Base-by-base conservation (phyloP, 2,113 vertebrate genomes). In the Vimba vimba region DNA sequence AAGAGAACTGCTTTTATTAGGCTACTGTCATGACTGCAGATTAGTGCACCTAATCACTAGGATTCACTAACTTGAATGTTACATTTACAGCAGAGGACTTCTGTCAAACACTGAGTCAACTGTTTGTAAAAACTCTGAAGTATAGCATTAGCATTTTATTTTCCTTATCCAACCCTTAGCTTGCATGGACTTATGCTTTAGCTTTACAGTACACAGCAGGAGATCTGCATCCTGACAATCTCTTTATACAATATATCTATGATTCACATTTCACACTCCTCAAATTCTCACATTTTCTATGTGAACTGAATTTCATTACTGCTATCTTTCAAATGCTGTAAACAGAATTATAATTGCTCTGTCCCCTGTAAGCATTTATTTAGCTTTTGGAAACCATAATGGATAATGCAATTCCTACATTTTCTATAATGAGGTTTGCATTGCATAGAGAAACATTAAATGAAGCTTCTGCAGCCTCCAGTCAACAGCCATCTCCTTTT, bases 341-440 rank as follows among this genome's bases (percentile, higher is more conserved):
- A 21, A 78, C 75, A 57, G 75, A 82, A 33, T 36, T 82, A 82
- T 82, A 82, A 82, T 82, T 82, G 62, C 27, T 6, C 8, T 19
- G 10, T 82, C 45, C 45, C n/a, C 45, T 36, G 50, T 55, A 19
- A 13, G 11, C 45, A n/a, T 52, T 45, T 60, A 17, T 69, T 68
- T 66, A 0, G 39, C 39, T 50, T 52, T 52, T 33, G 45, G 45
- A 69, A 69, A 68, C 43, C 39, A 17, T 36, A 66, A 52, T 15
- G 5, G 27, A 78, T 27, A 19, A 19, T 57, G 43, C 27, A 17
- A 15, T 69, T 45, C 27, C 17, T 69, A 55, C 47, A 55, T 69
- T 50, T 82, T 43, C 43, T 15, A 8, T 66, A 81, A 64, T 81
- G 79, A 81, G 59, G 60, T 81, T 81, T 66, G 60, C n/a, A 21